These are phyloP conservation scores for Hirundichthys speculiger DNA, from an alignment of 2,113 vertebrate species.

Conservation along the genomic window DNA sequence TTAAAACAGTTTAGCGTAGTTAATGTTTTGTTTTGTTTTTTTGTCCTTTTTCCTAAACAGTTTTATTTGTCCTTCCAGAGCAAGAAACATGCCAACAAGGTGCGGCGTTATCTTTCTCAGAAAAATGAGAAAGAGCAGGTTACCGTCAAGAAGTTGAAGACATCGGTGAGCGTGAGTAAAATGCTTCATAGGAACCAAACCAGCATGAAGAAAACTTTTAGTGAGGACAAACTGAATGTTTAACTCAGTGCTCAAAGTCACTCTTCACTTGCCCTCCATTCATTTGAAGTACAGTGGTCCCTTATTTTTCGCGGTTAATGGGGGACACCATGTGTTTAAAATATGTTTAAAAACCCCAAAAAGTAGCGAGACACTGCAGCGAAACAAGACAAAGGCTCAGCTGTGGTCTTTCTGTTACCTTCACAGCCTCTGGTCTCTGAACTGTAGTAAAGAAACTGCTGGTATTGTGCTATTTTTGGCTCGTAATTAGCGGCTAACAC, in stretches of 20 bases:
- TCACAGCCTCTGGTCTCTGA: too few relatives aligned
- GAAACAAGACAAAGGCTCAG: too few relatives aligned
- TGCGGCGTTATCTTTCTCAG: slow-evolving; percentile 88
- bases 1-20: neutral
- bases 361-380: too few relatives aligned
- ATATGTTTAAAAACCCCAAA: too few relatives aligned
- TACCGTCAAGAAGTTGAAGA: slow-evolving; percentile 70
- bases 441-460: too few relatives aligned
- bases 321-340: too few relatives aligned
- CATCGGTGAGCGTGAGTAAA: slow-evolving; percentile 64
- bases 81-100: slow-evolving; percentile 98
- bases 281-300: too few relatives aligned
- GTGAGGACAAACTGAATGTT: too few relatives aligned
- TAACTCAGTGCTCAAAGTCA: neutral
- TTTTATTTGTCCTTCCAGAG: slow-evolving; percentile 80
- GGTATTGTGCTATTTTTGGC: too few relatives aligned
- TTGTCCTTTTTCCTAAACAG: neutral
- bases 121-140: slow-evolving; percentile 82
- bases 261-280: neutral
- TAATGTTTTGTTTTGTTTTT: neutral
- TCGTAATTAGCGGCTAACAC: too few relatives aligned
- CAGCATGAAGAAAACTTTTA: neutral
- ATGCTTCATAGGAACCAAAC: neutral
- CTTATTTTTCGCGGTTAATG: too few relatives aligned
- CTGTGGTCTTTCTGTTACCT: too few relatives aligned